phyloP scores from a whole-genome alignment of 2,113 vertebrate species.

The Python bivittatus region DNA sequence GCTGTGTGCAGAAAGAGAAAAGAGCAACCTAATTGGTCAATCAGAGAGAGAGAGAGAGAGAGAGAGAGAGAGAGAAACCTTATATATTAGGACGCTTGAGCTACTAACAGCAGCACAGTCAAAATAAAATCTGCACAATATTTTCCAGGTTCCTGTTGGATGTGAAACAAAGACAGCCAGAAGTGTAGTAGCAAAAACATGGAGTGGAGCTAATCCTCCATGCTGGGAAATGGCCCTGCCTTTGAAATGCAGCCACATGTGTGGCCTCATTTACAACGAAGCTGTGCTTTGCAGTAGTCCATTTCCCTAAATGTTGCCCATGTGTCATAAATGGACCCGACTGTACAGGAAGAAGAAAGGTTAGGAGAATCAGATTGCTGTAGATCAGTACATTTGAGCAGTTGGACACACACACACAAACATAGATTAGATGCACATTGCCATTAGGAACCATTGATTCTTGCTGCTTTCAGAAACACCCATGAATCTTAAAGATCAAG shows the following conservation, averaged over 20 bases:
- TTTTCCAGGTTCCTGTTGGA: conserved; percentile 14
- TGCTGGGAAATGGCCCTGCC: conserved; percentile 46
- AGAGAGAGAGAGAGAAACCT: not conserved
- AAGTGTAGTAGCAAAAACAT: conserved; percentile 21
- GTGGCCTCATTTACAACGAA: conserved; percentile 2
- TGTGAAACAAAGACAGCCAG: conserved; percentile 12
- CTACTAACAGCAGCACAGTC: conserved; percentile 3
- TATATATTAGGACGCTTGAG: not conserved
- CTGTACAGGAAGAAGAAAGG: conserved; percentile 11
- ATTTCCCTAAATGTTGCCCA: conserved; percentile 43
- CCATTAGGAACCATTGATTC: no score
- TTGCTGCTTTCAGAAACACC: no score
- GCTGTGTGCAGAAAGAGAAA: not conserved
- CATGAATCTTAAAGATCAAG: no score
- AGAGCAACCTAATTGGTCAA: not conserved
- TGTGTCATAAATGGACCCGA: not conserved
- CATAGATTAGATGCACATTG: no score
- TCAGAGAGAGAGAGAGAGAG: no score
- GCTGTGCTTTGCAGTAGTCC: not conserved
- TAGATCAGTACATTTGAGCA: no score
- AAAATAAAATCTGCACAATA: conserved; percentile 34
- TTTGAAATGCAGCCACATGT: conserved; percentile 41
- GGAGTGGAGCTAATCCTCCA: conserved; percentile 24
- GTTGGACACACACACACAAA: no score
- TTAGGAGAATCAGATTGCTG: conserved; percentile 28